Percentiles rank a stretch among this genome's conserved stretches.
Conservation (phyloP, 1,140 invertebrate genomes). For the Drosophila takahashii region DNA sequence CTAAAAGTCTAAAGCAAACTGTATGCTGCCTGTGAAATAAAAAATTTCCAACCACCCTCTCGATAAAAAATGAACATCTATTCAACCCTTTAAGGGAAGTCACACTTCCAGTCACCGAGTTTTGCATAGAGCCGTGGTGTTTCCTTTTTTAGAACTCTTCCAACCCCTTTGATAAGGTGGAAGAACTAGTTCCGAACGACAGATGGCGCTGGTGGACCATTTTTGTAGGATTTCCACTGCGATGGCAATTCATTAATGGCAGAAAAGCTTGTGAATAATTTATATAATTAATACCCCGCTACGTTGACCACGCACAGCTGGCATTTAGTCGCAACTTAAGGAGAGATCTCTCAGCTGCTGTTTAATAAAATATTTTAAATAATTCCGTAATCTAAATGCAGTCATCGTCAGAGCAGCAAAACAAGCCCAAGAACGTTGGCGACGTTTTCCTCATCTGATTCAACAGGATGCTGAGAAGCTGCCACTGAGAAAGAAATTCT, state of each 20-base stretch:
- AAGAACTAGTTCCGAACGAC: constrained; percentile 22
- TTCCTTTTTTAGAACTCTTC: constrained; percentile 68
- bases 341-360: constrained; percentile 37
- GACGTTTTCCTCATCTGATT: constrained; percentile 41
- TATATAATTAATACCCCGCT: constrained; percentile 79
- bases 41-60: constrained; percentile 31
- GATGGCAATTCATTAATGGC: constrained; percentile 45
- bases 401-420: constrained; percentile 65
- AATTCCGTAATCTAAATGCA: constrained; percentile 83
- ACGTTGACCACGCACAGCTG: constrained; percentile 63
- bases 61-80: constrained; percentile 45
- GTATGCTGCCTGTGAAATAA: constrained; percentile 34
- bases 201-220: constrained; percentile 62
- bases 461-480: constrained; percentile 51
- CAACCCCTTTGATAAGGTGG: constrained; percentile 54
- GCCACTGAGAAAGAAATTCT: constrained; percentile 74
- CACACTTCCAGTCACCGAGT: constrained; percentile 44
- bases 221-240: constrained; percentile 48
- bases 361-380: constrained; percentile 84
- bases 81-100: constrained; percentile 62
- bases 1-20: constrained; percentile 28
- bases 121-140: constrained; percentile 51
- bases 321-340: constrained; percentile 46
- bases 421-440: constrained; percentile 45
- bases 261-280: constrained; percentile 72